Base-by-base conservation (phyloP, 2,113 vertebrate genomes). In the Thamnaconus septentrionalis region DNA sequence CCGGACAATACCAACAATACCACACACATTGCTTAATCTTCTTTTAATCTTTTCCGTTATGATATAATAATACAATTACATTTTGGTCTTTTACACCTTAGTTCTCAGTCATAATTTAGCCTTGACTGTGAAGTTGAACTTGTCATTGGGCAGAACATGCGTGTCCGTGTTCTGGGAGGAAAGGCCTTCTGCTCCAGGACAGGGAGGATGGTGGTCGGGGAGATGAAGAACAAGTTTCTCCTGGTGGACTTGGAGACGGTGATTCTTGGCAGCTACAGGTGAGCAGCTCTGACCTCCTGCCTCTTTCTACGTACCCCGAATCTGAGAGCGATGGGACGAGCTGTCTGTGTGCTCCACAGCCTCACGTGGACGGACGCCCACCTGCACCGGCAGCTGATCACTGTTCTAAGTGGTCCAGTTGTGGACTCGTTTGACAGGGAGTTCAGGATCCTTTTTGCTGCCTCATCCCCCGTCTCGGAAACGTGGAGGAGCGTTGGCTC, bases 241-340 rank as follows among this genome's bases (percentile, higher is more conserved):
- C 69, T 97, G 69, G 86, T 96, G 64, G 95, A 97, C 43, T 83
- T 92, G 12, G 79, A 92, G 59, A 89, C 84, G 1, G 93, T 94
- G 65, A 90, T 96, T 76, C 90, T 93, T 0, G 95, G 95, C 46
- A 94, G 92, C 76, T 97, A 94, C 89, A 95, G 94, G 95, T 93
- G 78, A 78, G 68, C 56, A 53, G 5, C 51, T 6, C n/a, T 11
- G 6, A 3, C 47, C 3, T 4, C 5, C 40, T 12, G 3, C 8
- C 7, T 59, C 10, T 3, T 53, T 50, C 53, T 10, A n/a, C 9
- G 8, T 3, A 41, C 12, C 7, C 39, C 5, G 40, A 11, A 41
- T 10, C 40, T 47, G 31, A 64, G 4, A 45, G n/a, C 41, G 44
- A 69, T 41, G 10, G 70, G 31, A 84, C 47, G 46, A 4, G 6